Conservation (phyloP, 2,113 vertebrate species). For the Circaetus cinerascens region DNA sequence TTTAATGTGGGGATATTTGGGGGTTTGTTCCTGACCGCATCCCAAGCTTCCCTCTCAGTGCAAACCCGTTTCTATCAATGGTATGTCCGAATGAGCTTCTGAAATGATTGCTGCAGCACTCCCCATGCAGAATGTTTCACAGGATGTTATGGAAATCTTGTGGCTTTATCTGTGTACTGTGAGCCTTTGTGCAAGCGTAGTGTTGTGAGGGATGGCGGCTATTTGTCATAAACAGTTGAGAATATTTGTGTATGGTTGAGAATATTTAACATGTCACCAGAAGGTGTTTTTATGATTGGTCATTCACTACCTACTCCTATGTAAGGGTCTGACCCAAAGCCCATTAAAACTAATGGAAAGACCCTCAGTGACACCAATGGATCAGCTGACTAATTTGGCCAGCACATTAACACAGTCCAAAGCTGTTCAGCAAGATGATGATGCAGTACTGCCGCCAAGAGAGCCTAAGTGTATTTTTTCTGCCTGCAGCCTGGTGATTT, state of each 20-base stretch:
- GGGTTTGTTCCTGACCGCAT: neutral
- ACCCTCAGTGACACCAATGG: neutral
- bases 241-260: neutral
- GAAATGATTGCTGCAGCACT: fast-evolving
- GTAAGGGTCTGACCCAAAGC: neutral
- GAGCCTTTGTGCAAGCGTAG: neutral
- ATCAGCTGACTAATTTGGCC: neutral
- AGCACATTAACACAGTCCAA: neutral
- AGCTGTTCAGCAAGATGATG: neutral
- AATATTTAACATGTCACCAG: neutral
- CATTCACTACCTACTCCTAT: neutral
- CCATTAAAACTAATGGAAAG: neutral
- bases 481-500: neutral
- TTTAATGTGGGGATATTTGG: neutral
- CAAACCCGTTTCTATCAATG: fast-evolving
- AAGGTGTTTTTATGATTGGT: neutral
- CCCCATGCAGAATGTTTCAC: fast-evolving
- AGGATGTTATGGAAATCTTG: fast-evolving
- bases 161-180: fast-evolving
- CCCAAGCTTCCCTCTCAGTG: neutral
- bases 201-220: neutral
- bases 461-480: neutral
- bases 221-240: neutral
- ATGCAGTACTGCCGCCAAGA: neutral
- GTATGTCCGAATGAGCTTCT: neutral